Conservation (phyloP, 1,140 invertebrate species). For the Hermatobates lingyangjiaoensis region DNA sequence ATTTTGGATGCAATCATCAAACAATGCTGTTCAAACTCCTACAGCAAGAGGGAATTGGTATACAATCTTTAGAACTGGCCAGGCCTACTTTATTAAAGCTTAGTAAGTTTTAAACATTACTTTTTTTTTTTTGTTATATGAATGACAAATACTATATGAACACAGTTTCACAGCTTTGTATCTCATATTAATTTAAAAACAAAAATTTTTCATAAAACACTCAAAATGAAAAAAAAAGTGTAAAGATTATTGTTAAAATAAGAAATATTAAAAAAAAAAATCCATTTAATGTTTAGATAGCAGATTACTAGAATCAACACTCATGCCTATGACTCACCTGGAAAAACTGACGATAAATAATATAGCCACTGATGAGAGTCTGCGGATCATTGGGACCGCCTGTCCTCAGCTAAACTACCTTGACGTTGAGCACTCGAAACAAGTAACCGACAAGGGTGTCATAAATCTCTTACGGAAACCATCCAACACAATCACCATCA, state of each 20-base stretch:
- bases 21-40: slow-evolving; percentile 26
- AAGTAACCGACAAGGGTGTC: slow-evolving; percentile 28
- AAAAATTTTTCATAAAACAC: not conserved
- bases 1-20: slow-evolving; percentile 31
- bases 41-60: slow-evolving; percentile 24
- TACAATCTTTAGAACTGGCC: slow-evolving; percentile 25
- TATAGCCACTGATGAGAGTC: slow-evolving; percentile 27
- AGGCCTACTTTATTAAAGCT: slow-evolving; percentile 26
- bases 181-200: not conserved
- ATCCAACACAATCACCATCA: too few species aligned
- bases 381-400: slow-evolving; percentile 26
- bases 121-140: not conserved
- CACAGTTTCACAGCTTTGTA: not conserved
- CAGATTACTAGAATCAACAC: slow-evolving; percentile 24
- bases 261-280: not conserved
- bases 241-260: not conserved
- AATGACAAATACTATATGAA: not conserved
- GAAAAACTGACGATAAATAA: slow-evolving; percentile 25
- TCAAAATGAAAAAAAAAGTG: not conserved
- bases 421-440: slow-evolving; percentile 28
- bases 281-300: slow-evolving; percentile 22
- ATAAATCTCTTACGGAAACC: too few species aligned
- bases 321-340: slow-evolving; percentile 25
- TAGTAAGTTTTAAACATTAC: slow-evolving; percentile 12
- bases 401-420: slow-evolving; percentile 25